Evolutionary conservation across 2,113 vertebrate species (phyloP).

Genomic region (Crotalus viridis): DNA sequence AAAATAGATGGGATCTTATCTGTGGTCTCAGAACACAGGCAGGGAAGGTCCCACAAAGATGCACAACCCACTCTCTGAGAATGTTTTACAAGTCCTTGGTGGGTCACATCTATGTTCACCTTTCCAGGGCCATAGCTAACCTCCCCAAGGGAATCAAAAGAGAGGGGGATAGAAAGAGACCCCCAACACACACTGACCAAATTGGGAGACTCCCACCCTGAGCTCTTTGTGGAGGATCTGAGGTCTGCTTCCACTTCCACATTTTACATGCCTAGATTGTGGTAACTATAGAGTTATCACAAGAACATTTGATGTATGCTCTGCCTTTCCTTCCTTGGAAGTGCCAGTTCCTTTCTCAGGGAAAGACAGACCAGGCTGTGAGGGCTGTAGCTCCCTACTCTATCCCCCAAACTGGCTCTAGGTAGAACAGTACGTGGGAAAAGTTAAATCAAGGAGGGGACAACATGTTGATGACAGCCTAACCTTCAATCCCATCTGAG

Average conservation of each 20-base stretch:
- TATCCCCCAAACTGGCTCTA: neutral
- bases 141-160: neutral
- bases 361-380: neutral
- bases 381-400: neutral
- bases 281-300: neutral
- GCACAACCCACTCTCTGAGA: neutral
- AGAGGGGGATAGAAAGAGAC: neutral
- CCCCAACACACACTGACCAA: neutral
- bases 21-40: neutral
- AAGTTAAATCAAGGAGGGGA: neutral
- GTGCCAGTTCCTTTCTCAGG: neutral
- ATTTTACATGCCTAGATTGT: neutral
- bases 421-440: neutral
- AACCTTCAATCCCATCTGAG: neutral
- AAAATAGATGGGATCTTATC: neutral
- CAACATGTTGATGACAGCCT: neutral
- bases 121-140: neutral
- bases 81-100: neutral
- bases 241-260: neutral
- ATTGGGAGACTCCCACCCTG: neutral
- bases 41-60: neutral
- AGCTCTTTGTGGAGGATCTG: neutral
- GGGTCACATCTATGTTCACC: neutral
- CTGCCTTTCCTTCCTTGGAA: neutral
- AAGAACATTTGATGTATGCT: neutral